Evolutionary conservation across 2,888 invertebrate species (phyloP).

Genomic region (Dynastes hyllus): DNA sequence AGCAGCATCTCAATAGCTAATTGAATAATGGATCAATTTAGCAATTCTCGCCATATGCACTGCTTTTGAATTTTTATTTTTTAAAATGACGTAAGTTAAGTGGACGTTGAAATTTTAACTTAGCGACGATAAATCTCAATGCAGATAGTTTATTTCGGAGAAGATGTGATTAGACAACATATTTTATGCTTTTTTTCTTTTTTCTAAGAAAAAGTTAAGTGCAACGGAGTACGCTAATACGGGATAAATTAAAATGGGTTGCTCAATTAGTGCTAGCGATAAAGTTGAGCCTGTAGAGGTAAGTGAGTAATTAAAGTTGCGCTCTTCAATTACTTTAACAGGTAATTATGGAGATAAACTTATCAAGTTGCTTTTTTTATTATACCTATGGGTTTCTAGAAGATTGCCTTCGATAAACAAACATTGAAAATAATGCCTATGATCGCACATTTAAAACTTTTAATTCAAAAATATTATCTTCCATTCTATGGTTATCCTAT

Average conservation of each 20-base stretch:
- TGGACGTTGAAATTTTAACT: conserved; percentile 14
- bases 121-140: background rate
- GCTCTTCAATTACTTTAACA: conserved; percentile 10
- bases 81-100: conserved; percentile 21
- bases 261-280: conserved; percentile 56
- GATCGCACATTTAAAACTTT: no score
- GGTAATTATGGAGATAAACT: background rate
- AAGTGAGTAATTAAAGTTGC: conserved; percentile 47
- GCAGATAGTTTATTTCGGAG: background rate
- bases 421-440: no score
- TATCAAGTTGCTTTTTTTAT: no score
- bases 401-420: no score
- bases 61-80: conserved; percentile 13
- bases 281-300: conserved; percentile 61
- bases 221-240: background rate
- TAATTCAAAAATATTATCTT: no score
- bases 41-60: conserved; percentile 20
- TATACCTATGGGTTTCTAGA: no score
- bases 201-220: background rate
- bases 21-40: conserved; percentile 45
- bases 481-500: no score
- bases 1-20: conserved; percentile 6
- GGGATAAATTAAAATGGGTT: conserved; percentile 55
- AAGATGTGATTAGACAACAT: conserved; percentile 18
- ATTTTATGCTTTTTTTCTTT: background rate